Base-by-base conservation (phyloP, 2,888 invertebrate species). In the Unio delphinus region DNA sequence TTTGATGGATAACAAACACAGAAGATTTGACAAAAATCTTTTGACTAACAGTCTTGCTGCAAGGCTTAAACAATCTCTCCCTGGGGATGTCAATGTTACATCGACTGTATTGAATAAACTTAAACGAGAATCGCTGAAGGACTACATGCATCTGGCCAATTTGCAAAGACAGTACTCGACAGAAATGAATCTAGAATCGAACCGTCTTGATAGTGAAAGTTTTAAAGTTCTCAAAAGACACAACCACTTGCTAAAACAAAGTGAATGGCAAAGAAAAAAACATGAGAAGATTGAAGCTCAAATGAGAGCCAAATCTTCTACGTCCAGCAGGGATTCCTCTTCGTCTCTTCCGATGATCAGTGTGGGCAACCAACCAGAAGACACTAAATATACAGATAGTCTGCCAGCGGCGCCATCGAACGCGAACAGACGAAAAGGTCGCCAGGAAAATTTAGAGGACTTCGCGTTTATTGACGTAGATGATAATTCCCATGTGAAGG, bases 41-140 rank as follows among this genome's bases (percentile, higher is more conserved):
- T 64, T 83, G 64, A 72, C 79, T 18, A 83, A 80, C 73, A 83
- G 82, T 69, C 69, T 83, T 1, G 69, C 80, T 8, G 73, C 78
- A 20, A 71, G 79, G 30, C 64, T 83, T n/a, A 70, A 72, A 28
- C 68, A 76, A 34, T 72, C 70, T 60, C 62, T 78, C 4, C 78
- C 78, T 15, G 76, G 72, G 2, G 79, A 77, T 28, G 57, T 73
- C 3, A 65, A 73, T 17, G 63, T 70, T 1, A 61, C 67, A 26
- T 63, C 67, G 20, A 62, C 68, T 15, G 62, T 75, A 18, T 68
- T 75, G 67, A 71, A 74, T 34, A 78, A 76, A 74, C 63, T 79
- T 15, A 61, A 73, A 34, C 67, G 80, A 17, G 79, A 80, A 45
- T 76, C 75, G 55, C 67, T 79, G 0, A 79, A 78, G 70, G 75